Percentiles rank a stretch among this genome's conserved stretches.
These are phyloP conservation scores for Pseudochirops cupreus DNA, from an alignment of 2,797 vertebrate genomes.

Conservation along the genomic window DNA sequence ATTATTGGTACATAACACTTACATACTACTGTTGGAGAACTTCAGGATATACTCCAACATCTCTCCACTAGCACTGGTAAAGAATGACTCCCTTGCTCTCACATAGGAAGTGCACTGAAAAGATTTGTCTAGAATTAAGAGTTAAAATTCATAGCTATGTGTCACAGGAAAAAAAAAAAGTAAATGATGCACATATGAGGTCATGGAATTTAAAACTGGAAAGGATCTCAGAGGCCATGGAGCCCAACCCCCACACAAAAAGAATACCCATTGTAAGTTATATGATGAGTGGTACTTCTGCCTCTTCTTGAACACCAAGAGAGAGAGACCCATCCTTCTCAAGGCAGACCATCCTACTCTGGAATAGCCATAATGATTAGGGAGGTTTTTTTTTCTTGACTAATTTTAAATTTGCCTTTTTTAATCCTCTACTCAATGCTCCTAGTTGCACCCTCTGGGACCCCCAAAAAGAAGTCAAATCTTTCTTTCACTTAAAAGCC, in stretches of 20 bases:
- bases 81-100: constrained; percentile 33
- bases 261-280: not conserved
- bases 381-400: not conserved
- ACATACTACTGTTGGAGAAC: not conserved
- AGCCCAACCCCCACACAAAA: not conserved
- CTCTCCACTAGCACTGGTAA: not conserved
- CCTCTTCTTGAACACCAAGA: not conserved
- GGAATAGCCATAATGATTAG: not conserved
- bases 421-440: not conserved
- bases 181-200: not conserved
- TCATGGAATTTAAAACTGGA: not conserved
- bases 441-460: not conserved
- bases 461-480: not conserved
- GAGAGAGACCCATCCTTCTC: not conserved
- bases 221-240: not conserved
- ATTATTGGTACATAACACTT: not conserved
- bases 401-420: not conserved
- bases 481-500: not conserved
- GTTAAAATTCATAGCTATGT: constrained; percentile 7
- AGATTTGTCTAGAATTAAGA: constrained; percentile 39
- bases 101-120: constrained; percentile 15
- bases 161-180: not conserved
- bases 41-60: not conserved
- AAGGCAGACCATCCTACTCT: not conserved
- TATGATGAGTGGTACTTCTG: not conserved